A percentile compares a stretch with the other conserved stretches of the same genome.
Evolutionary conservation across 1,140 invertebrate species (phyloP).

Genomic region (Camponotus pennsylvanicus): DNA sequence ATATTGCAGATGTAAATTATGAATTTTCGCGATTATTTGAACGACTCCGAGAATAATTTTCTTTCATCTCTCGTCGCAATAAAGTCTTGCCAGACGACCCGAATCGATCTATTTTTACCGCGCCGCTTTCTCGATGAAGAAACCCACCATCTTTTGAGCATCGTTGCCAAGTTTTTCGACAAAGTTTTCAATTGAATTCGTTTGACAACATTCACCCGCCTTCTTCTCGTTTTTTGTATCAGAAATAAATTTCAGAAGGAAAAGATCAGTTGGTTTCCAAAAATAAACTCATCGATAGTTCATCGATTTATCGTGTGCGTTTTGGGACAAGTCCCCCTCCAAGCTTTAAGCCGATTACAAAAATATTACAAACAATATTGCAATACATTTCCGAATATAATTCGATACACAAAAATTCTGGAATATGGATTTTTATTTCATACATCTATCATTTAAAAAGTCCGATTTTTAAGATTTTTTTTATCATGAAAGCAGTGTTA

Average conservation of each 20-base stretch:
- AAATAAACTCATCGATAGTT: conserved; percentile 42
- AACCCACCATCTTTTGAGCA: conserved; percentile 40
- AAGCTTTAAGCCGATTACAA: background rate
- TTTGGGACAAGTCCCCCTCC: background rate
- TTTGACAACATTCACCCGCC: background rate
- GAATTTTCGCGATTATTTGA: conserved; percentile 21
- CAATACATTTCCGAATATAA: too few relatives aligned
- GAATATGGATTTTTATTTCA: too few relatives aligned
- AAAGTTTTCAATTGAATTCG: conserved; percentile 45
- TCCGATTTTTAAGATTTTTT: background rate
- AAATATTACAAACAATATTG: background rate
- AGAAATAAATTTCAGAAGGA: conserved; percentile 21
- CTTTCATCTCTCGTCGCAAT: conserved; percentile 5
- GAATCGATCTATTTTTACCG: conserved; percentile 51
- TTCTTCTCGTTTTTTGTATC: background rate
- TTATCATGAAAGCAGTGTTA: background rate
- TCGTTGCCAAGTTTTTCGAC: conserved; percentile 47
- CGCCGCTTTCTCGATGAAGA: conserved; percentile 3
- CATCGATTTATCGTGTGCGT: background rate
- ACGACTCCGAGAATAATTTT: background rate
- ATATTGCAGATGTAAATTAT: background rate
- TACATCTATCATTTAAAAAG: background rate
- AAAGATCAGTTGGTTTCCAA: conserved; percentile 1
- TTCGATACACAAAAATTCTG: too few relatives aligned
- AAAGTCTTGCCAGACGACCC: conserved; percentile 20